Evolutionary conservation across 2,113 vertebrate genomes (phyloP).

Genomic region (Cheirogaleus medius): DNA sequence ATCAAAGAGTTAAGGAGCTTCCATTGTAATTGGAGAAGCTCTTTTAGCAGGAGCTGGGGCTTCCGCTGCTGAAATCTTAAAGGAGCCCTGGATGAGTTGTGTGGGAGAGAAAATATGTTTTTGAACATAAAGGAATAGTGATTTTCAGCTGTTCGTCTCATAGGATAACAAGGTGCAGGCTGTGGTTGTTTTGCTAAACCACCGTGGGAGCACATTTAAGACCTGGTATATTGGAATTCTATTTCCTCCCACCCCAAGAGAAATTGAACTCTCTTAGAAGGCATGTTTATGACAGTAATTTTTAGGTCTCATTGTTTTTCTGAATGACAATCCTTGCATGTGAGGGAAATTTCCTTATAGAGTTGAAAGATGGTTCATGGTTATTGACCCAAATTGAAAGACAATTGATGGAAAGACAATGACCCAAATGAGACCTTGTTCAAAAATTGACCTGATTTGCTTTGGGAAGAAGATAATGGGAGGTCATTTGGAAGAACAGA

Average conservation of each 20-base stretch:
- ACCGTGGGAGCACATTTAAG: not conserved
- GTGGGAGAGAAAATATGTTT: not conserved
- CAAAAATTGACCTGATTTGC: not conserved
- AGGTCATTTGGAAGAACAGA: not conserved
- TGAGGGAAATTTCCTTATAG: not conserved
- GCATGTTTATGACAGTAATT: not conserved
- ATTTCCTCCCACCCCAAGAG: not conserved
- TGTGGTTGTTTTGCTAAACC: not conserved
- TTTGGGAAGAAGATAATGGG: not conserved
- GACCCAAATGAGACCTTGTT: not conserved
- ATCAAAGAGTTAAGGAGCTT: constrained; percentile 64
- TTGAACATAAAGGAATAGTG: not conserved
- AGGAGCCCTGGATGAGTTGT: constrained; percentile 9
- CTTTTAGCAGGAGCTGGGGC: constrained; percentile 16
- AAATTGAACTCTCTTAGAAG: not conserved
- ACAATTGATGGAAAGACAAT: not conserved
- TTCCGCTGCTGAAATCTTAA: constrained; percentile 30
- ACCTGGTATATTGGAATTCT: not conserved
- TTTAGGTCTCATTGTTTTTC: constrained; percentile 1
- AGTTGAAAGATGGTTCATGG: not conserved
- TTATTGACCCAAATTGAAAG: not conserved
- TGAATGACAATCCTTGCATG: not conserved
- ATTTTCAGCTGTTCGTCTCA: not conserved
- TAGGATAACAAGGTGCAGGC: not conserved
- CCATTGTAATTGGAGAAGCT: constrained; percentile 3